Conservation (phyloP, 2,888 invertebrate genomes). For the Stenurella melanura region DNA sequence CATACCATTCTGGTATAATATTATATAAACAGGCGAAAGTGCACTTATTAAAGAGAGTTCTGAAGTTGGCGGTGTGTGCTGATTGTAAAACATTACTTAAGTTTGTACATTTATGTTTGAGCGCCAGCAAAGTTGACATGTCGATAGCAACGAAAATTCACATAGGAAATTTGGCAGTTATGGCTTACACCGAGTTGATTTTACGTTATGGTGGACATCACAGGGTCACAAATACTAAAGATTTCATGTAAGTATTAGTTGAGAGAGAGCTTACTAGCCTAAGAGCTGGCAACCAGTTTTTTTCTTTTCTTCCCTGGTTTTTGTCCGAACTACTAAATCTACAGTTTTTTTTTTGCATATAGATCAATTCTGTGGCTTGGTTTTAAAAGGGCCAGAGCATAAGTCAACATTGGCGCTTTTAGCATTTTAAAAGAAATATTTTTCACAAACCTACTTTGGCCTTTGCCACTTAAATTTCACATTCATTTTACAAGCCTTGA, state of each 20-base stretch:
- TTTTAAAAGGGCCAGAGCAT: too few species aligned
- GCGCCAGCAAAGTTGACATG: slow-evolving; percentile 75
- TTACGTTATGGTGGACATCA: slow-evolving; percentile 70
- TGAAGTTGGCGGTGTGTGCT: slow-evolving; percentile 78
- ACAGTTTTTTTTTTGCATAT: too few species aligned
- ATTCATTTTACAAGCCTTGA: too few species aligned
- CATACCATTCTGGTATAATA: slow-evolving; percentile 85
- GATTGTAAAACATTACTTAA: slow-evolving; percentile 78
- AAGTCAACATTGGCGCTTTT: too few species aligned
- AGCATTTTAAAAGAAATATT: too few species aligned
- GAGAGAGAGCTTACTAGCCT: too few species aligned
- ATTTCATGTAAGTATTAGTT: slow-evolving; percentile 74
- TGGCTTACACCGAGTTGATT: slow-evolving; percentile 79
- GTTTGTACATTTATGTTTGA: slow-evolving; percentile 77
- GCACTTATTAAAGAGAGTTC: slow-evolving; percentile 75
- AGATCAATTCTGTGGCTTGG: too few species aligned
- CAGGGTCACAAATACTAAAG: slow-evolving; percentile 70
- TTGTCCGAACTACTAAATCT: too few species aligned
- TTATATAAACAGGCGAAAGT: slow-evolving; percentile 82
- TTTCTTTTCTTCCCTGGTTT: too few species aligned
- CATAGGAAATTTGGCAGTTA: slow-evolving; percentile 80
- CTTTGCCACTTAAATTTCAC: too few species aligned
- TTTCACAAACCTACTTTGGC: too few species aligned
- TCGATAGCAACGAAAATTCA: slow-evolving; percentile 79
- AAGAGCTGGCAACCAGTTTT: too few species aligned